These are phyloP conservation scores for Gorsachius goisagi DNA, from an alignment of 2,113 vertebrate genomes.

Conservation along the genomic window DNA sequence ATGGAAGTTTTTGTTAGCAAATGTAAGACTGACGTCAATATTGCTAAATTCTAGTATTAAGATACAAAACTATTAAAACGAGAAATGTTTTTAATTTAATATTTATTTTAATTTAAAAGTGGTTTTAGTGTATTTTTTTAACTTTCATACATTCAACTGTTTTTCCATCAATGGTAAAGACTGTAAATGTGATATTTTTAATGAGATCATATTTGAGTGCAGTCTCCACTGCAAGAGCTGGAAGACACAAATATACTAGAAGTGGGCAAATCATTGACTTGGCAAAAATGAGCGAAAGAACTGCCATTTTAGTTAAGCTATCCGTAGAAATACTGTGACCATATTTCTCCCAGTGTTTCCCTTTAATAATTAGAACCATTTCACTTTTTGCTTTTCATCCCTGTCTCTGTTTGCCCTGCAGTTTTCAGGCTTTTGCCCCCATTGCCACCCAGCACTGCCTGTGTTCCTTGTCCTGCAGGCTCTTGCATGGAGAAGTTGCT, in stretches of 20 bases:
- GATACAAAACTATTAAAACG: not conserved
- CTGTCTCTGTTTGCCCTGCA: not conserved
- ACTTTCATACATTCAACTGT: not conserved
- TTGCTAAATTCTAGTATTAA: not conserved
- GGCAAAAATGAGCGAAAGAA: not conserved
- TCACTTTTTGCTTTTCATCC: not conserved
- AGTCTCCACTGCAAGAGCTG: not conserved
- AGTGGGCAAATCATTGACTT: not conserved
- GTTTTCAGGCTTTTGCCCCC: not conserved
- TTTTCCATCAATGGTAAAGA: not conserved
- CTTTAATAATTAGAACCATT: not conserved
- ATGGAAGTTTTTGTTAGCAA: not conserved
- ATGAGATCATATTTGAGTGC: not conserved
- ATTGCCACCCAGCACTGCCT: not conserved
- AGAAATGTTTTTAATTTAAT: not conserved
- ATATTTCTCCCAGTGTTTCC: not conserved
- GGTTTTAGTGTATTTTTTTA: not conserved
- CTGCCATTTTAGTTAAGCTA: not conserved
- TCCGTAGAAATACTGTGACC: not conserved
- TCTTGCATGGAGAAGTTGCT: not conserved
- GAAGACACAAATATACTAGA: not conserved
- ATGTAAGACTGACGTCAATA: not conserved
- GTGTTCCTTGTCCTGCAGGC: not conserved
- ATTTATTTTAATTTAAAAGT: not conserved
- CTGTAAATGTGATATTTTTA: not conserved